Evolutionary conservation across 92 coral and sea anemone species (phyloP).

Genomic region (Palythoa grandis): DNA sequence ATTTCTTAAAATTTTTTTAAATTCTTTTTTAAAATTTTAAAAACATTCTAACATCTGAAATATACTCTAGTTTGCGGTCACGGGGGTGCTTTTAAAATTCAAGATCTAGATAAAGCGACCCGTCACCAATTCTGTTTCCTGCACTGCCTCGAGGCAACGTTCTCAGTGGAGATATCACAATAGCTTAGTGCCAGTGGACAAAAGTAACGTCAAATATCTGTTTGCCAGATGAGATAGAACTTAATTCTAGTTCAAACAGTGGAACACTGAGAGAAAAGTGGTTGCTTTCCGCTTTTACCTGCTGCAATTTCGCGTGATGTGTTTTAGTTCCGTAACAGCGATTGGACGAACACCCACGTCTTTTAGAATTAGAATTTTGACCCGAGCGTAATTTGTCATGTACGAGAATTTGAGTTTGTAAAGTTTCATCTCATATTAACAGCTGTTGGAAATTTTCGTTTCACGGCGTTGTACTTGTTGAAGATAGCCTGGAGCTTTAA

Average conservation of each 20-base stretch:
- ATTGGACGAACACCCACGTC: constrained; percentile 11
- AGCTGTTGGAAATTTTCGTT: neutral
- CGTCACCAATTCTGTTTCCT: neutral
- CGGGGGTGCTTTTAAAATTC: neutral
- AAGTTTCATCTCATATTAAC: neutral
- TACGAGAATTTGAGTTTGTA: neutral
- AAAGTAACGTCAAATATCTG: neutral
- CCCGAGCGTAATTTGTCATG: neutral
- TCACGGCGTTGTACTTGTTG: neutral
- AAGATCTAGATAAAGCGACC: neutral
- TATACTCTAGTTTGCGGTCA: neutral
- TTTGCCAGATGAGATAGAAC: neutral
- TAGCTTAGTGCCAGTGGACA: neutral
- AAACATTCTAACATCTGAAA: too few relatives aligned
- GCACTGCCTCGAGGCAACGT: constrained; percentile 19
- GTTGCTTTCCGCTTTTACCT: neutral
- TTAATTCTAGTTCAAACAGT: neutral
- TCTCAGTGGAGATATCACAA: neutral
- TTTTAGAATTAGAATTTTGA: neutral
- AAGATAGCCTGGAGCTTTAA: neutral
- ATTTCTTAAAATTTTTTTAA: neutral
- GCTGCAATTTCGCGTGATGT: neutral
- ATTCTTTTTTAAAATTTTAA: neutral
- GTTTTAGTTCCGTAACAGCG: neutral
- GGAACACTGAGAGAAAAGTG: neutral